Percentiles rank a stretch among this genome's conserved stretches.
Evolutionary conservation across 2,888 invertebrate genomes (phyloP).

Genomic region (Antitype chi): DNA sequence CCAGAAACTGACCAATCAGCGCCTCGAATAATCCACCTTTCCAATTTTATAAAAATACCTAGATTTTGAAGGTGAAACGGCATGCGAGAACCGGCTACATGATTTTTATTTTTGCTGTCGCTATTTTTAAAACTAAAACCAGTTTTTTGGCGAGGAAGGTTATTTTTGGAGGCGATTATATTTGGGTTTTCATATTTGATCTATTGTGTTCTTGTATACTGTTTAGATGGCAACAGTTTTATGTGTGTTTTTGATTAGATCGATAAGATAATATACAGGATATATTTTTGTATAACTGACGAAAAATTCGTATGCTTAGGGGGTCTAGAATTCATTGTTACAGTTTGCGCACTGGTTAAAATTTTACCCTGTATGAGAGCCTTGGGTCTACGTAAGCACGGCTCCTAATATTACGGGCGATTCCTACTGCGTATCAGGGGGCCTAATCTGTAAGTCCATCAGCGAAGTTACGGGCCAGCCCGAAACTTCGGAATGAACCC

Average conservation of each 20-base stretch:
- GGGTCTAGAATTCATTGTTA: too few relatives aligned
- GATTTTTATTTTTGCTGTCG: conserved; percentile 9
- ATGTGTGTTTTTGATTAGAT: background rate
- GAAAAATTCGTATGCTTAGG: too few relatives aligned
- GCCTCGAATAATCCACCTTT: conserved; percentile 22
- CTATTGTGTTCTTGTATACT: background rate
- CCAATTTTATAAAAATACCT: conserved; percentile 26
- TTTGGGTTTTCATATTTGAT: background rate
- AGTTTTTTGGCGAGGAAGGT: conserved; percentile 11
- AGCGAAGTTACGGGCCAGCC: too few relatives aligned
- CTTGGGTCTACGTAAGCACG: too few relatives aligned
- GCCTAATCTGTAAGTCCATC: too few relatives aligned
- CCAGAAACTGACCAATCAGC: conserved; percentile 29
- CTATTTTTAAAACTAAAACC: conserved; percentile 36
- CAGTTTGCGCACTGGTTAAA: too few relatives aligned
- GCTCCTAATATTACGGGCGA: too few relatives aligned
- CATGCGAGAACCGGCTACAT: conserved; percentile 7
- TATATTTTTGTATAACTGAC: too few relatives aligned
- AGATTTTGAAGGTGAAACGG: conserved; percentile 32
- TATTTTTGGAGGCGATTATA: conserved; percentile 27
- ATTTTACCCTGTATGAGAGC: too few relatives aligned
- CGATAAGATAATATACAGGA: too few relatives aligned
- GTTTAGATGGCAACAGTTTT: conserved; percentile 2
- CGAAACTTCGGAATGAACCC: too few relatives aligned
- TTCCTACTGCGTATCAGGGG: too few relatives aligned